These are phyloP conservation scores for Drosophila monieri DNA, from an alignment of 2,888 invertebrate genomes.

Conservation along the genomic window DNA sequence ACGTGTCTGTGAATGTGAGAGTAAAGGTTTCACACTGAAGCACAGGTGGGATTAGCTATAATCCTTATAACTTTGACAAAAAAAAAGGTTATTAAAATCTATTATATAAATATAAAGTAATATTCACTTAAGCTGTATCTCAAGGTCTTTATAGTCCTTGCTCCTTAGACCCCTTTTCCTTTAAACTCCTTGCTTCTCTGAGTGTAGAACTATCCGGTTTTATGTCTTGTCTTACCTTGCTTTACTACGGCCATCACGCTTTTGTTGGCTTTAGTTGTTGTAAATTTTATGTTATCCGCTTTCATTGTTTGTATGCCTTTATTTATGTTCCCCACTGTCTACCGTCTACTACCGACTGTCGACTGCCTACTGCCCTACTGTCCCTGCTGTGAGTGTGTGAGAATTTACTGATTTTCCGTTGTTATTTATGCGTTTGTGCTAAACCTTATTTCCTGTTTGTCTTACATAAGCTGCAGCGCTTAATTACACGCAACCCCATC, in stretches of 20 bases:
- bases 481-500: slow-evolving; percentile 67
- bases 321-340: slow-evolving; percentile 63
- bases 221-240: slow-evolving; percentile 24
- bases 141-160: not conserved
- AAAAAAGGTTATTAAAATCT: not conserved
- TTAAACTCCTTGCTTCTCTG: not conserved
- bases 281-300: slow-evolving; percentile 78
- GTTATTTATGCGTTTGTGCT: slow-evolving; percentile 76
- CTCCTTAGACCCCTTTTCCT: no score
- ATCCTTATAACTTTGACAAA: not conserved
- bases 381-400: slow-evolving; percentile 15
- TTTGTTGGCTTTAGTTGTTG: slow-evolving; percentile 71
- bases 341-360: not conserved
- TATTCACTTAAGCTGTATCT: not conserved
- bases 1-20: slow-evolving; percentile 19
- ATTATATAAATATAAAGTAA: no score
- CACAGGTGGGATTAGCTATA: not conserved
- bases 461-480: slow-evolving; percentile 76
- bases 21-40: slow-evolving; percentile 5
- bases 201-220: slow-evolving; percentile 34
- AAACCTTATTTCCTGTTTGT: slow-evolving; percentile 77
- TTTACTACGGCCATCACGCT: slow-evolving; percentile 9
- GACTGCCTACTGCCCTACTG: slow-evolving; percentile 7
- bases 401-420: slow-evolving; percentile 54
- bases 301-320: slow-evolving; percentile 73